phyloP scores from a whole-genome alignment of 2,797 vertebrate species.

The Darevskia mixta region DNA sequence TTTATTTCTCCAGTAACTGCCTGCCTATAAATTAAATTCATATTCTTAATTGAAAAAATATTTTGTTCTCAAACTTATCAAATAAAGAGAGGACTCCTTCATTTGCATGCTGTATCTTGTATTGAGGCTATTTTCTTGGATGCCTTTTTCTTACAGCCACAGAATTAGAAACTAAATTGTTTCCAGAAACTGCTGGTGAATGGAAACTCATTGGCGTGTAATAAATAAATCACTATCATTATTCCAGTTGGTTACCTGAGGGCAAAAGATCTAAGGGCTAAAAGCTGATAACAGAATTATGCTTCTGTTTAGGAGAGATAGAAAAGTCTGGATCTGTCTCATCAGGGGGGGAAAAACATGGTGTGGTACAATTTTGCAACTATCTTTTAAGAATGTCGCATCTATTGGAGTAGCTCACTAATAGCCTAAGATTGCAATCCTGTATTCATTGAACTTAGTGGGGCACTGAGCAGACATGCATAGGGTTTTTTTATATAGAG shows the following conservation, averaged over 20 bases:
- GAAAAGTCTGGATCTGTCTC: background rate
- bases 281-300: background rate
- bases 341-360: too few species aligned
- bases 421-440: too few species aligned
- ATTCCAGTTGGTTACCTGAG: background rate
- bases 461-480: too few species aligned
- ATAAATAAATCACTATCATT: background rate
- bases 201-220: background rate
- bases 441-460: too few species aligned
- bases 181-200: background rate
- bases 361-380: background rate
- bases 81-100: background rate
- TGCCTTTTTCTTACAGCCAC: background rate
- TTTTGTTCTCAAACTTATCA: background rate
- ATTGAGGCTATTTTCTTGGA: background rate
- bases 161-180: background rate
- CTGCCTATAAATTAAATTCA: background rate
- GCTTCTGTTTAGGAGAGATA: background rate
- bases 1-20: slow-evolving; percentile 20
- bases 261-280: background rate
- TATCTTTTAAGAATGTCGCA: background rate
- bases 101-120: background rate
- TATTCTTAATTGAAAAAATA: background rate
- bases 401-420: background rate
- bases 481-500: too few species aligned